Base-by-base conservation (phyloP, 2,113 vertebrate genomes). In the Hemibagrus wyckioides region DNA sequence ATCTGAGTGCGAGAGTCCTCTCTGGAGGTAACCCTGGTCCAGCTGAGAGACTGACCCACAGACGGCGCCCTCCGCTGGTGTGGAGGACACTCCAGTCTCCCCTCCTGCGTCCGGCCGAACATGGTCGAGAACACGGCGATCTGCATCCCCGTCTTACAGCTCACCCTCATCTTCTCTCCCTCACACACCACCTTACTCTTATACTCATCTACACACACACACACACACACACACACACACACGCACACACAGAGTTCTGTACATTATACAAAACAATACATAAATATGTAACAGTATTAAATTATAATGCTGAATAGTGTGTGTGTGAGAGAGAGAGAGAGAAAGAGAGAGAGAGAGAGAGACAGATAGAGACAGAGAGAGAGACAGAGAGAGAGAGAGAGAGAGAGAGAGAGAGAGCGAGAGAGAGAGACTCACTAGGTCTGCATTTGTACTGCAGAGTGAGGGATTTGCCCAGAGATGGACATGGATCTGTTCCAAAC, bases 181-280 rank as follows among this genome's bases (percentile, higher is more conserved):
- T 97, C 97, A 87, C 97, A 97, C 86, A 95, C 96, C 89, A 97
- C 96, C 92, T 97, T 97, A 88, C 96, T 97, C 93, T 97, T 97
- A 89, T 97, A 97, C 92, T 97, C 97, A 85, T 97, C 97, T 97
- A 90, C n/a, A 77, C 52, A 77, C 28, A 65, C 23, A 75, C 33
- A 73, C 76, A 67, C 57, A 86, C 71, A 86, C 39, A 85, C 54
- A 86, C 63, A 85, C 54, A 69, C 39, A 63, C 30, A 33, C 30
- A 59, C 57, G 41, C 54, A 61, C 97, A 86, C 97, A 97, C 86
- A 95, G 96, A 30, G n/a, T 4, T 21, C 8, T 54, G 44, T 25
- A 50, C 1, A 48, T n/a, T 79, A 54, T 30, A 15, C 48, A 79
- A 52, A 52, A 79, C 73, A 73, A 25, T 73, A 50, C 23, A 48